These are phyloP conservation scores for Merluccius polli DNA, from an alignment of 2,797 vertebrate species.

Conservation along the genomic window DNA sequence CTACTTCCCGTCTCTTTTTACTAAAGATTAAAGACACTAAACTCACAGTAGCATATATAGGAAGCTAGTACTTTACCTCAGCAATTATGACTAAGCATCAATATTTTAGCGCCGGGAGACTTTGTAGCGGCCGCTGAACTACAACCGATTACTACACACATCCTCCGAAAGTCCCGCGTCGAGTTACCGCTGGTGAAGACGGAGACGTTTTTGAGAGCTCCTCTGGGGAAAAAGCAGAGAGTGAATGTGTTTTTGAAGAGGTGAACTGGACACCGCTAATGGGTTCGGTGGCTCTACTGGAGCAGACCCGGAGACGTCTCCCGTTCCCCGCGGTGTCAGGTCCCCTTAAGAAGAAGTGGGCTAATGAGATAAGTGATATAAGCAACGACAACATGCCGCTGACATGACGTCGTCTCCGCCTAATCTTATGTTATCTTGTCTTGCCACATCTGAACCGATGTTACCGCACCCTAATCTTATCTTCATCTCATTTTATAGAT, in stretches of 20 bases:
- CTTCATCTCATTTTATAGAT: not conserved
- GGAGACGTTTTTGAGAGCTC: not conserved
- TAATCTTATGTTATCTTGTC: not conserved
- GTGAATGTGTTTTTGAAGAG: not conserved
- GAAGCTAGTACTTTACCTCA: not conserved
- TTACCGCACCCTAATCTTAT: not conserved
- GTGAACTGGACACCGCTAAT: slow-evolving; percentile 3
- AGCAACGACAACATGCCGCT: not conserved
- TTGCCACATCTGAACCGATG: not conserved
- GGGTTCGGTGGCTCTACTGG: not conserved
- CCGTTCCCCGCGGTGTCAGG: not conserved
- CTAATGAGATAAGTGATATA: not conserved
- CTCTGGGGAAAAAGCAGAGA: not conserved
- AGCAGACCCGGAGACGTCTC: not conserved
- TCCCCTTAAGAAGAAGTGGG: not conserved
- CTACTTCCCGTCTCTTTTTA: not conserved
- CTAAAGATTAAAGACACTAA: not conserved
- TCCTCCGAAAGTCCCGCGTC: not conserved
- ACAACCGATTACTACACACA: slow-evolving; percentile 17
- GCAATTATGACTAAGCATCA: slow-evolving; percentile 32
- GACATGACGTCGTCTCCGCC: not conserved
- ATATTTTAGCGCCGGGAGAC: slow-evolving; percentile 43
- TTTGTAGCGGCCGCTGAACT: slow-evolving; percentile 13
- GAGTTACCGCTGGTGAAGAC: not conserved
- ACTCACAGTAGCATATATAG: not conserved